These are phyloP conservation scores for Oscheius sp. DNA, from an alignment of 2,888 invertebrate genomes.

Conservation along the genomic window DNA sequence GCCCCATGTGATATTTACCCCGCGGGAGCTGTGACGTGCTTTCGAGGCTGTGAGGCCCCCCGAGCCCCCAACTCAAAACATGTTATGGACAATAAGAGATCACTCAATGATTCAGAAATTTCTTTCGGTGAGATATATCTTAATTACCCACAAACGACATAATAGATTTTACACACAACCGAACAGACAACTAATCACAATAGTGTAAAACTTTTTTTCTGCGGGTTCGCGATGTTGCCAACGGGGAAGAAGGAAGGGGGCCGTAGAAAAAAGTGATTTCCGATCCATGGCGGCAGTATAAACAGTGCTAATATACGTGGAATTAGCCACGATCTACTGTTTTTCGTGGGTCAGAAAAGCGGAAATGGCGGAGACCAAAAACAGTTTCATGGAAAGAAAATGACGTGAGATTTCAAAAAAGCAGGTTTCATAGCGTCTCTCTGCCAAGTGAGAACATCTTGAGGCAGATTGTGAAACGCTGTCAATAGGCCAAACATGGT, in stretches of 20 bases:
- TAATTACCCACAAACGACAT: background rate
- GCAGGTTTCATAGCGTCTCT: no score
- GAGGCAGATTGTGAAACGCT: no score
- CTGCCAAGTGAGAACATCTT: no score
- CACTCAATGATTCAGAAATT: background rate
- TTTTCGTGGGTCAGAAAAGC: background rate
- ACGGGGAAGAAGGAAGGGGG: background rate
- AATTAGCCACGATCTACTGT: background rate
- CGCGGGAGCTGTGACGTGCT: slow-evolving; percentile 35
- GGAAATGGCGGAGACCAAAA: background rate
- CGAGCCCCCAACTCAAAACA: slow-evolving; percentile 19
- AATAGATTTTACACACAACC: background rate
- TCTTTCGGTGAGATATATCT: background rate
- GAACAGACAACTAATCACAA: slow-evolving; percentile 23
- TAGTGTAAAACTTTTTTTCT: slow-evolving; percentile 12
- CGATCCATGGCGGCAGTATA: background rate
- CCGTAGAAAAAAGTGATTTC: background rate
- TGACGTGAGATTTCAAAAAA: background rate
- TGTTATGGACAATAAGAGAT: slow-evolving; percentile 10
- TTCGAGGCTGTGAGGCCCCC: background rate
- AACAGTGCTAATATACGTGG: background rate
- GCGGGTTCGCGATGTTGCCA: background rate
- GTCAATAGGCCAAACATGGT: no score
- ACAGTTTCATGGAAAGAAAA: background rate
- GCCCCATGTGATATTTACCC: slow-evolving; percentile 34